Percentiles rank a stretch among this genome's conserved stretches.
Evolutionary conservation across 2,888 invertebrate genomes (phyloP).

Genomic region (Heteromurus nitidus): DNA sequence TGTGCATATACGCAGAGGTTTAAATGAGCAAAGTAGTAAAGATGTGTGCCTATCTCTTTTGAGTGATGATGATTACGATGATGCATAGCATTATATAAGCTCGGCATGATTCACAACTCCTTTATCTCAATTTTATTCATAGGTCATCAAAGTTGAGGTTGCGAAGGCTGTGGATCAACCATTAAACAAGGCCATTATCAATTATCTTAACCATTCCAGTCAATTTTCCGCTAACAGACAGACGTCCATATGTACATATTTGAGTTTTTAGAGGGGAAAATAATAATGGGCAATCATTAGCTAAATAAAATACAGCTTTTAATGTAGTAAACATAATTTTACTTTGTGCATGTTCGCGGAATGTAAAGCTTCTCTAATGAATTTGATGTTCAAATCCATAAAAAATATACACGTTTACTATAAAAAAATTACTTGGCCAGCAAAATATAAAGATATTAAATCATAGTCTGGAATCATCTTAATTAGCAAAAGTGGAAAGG

Average conservation of each 20-base stretch:
- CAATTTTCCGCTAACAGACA: conserved; percentile 42
- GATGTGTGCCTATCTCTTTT: background rate
- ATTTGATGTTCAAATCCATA: conserved; percentile 1
- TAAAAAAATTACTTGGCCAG: too few species aligned
- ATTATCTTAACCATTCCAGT: conserved; percentile 49
- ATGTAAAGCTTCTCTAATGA: background rate
- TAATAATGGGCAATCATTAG: conserved; percentile 1
- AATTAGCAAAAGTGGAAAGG: too few species aligned
- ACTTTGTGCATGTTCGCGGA: background rate
- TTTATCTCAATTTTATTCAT: conserved; percentile 47
- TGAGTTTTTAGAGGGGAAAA: too few species aligned
- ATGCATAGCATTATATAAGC: background rate
- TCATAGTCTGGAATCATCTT: too few species aligned
- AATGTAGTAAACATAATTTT: background rate
- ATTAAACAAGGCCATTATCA: conserved; percentile 63
- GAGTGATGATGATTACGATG: conserved; percentile 18
- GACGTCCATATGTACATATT: too few species aligned
- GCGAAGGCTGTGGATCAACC: conserved; percentile 54
- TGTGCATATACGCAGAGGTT: too few species aligned
- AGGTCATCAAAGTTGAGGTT: conserved; percentile 48
- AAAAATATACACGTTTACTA: too few species aligned
- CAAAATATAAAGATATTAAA: too few species aligned
- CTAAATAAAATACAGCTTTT: conserved; percentile 14
- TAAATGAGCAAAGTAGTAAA: too few species aligned
- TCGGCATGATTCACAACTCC: background rate